Conservation (phyloP, 2,797 vertebrate genomes). For the Enteromius unitaeniatus region DNA sequence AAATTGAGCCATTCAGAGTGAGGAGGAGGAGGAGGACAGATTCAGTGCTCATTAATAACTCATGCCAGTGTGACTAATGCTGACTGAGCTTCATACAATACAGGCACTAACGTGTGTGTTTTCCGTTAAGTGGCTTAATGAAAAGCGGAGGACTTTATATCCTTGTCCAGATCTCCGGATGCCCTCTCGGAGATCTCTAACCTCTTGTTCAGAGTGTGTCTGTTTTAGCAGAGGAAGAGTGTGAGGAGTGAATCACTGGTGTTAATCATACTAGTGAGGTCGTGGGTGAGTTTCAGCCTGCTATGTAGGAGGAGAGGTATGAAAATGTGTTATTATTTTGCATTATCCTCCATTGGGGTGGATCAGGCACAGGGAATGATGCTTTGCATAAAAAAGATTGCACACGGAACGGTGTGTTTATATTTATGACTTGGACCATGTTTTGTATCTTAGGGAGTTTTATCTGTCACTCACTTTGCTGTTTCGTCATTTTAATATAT, state of each 20-base stretch:
- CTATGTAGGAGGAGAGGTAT: conserved; percentile 49
- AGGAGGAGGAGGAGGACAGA: conserved; percentile 23
- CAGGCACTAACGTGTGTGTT: conserved; percentile 13
- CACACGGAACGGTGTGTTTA: conserved; percentile 3
- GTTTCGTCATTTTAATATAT: not conserved
- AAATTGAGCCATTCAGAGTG: conserved; percentile 35
- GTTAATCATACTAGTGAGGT: conserved; percentile 54
- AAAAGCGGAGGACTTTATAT: conserved; percentile 33
- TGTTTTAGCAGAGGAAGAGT: conserved; percentile 54
- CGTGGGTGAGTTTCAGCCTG: conserved; percentile 58
- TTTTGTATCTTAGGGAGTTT: conserved; percentile 15
- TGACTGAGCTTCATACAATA: conserved; percentile 44
- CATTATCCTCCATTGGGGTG: conserved; percentile 18
- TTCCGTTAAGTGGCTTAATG: conserved; percentile 34
- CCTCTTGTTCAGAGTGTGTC: conserved; percentile 40
- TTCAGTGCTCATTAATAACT: conserved; percentile 44
- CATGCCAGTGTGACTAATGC: conserved; percentile 52
- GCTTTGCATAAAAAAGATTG: conserved; percentile 40
- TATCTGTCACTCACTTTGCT: not conserved
- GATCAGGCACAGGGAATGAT: conserved; percentile 11
- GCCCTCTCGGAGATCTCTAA: conserved; percentile 27
- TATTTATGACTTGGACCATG: not conserved
- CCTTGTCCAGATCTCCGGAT: conserved; percentile 34
- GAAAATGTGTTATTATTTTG: conserved; percentile 54
- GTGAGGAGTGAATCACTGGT: conserved; percentile 58